Evolutionary conservation across 2,888 invertebrate genomes (phyloP).

Genomic region (Aphidius colemani): DNA sequence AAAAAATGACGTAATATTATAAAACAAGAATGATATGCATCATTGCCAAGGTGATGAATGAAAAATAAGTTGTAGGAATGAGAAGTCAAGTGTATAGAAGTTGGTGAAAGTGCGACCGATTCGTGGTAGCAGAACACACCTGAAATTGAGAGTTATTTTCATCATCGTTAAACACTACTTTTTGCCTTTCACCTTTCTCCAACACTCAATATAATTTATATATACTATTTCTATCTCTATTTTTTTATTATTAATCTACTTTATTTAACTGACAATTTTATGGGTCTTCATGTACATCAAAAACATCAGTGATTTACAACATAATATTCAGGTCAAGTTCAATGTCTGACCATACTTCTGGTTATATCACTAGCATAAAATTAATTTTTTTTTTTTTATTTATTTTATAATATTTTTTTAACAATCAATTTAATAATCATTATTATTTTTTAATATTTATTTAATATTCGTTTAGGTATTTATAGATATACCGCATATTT

Average conservation of each 20-base stretch:
- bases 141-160: slow-evolving; percentile 32
- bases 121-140: slow-evolving; percentile 14
- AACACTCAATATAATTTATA: neutral
- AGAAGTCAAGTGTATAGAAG: neutral
- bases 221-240: no score
- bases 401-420: no score
- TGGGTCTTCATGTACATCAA: no score
- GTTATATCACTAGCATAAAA: no score
- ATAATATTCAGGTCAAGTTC: slow-evolving; percentile 46
- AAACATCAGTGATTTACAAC: slow-evolving; percentile 35
- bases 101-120: slow-evolving; percentile 23
- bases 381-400: no score
- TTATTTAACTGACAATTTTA: no score
- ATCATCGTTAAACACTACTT: slow-evolving; percentile 18
- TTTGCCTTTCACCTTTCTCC: slow-evolving; percentile 33
- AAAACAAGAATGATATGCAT: slow-evolving; percentile 4
- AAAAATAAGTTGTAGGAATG: slow-evolving; percentile 14
- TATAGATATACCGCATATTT: no score
- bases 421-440: no score
- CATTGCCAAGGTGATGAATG: slow-evolving; percentile 3
- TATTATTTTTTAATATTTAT: no score
- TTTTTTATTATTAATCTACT: no score
- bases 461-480: no score
- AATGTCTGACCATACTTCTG: slow-evolving; percentile 31
- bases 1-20: no score